Base-by-base conservation (phyloP, 2,113 vertebrate species). In the Menura novaehollandiae region DNA sequence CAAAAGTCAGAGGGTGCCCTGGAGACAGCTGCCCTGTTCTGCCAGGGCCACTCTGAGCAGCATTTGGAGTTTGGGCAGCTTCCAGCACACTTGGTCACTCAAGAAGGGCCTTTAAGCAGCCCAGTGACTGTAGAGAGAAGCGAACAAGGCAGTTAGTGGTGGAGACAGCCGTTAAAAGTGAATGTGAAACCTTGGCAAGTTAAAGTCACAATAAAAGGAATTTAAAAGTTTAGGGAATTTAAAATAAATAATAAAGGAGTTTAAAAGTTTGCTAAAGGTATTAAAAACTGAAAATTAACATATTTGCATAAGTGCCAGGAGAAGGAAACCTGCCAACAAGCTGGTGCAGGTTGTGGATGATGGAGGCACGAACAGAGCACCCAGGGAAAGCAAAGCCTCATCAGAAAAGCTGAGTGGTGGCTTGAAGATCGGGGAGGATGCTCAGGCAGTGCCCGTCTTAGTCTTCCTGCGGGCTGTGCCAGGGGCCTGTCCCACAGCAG, bases 241-340 rank as follows among this genome's bases (percentile, higher is more conserved):
- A n/a, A n/a, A n/a, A n/a, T n/a, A n/a, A n/a, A n/a, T n/a, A n/a
- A n/a, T n/a, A n/a, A n/a, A n/a, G n/a, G n/a, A n/a, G n/a, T n/a
- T n/a, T n/a, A n/a, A 93, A 44, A 91, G 37, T 27, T 80, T 39
- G 46, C 21, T 77, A 39, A 85, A 62, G 33, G 18, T 88, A 62
- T 85, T 87, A 80, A 66, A 93, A 90, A 27, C 39, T 85, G 74
- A 75, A 93, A 88, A 71, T 43, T 82, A 75, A 43, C 18, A 33
- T 1, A 6, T 75, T 33, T 88, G 47, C 47, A 8, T 71, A 85
- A 1, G 3, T 63, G 52, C 39, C 43, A 78, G 55, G 35, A 78
- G 56, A 66, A 88, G 47, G 30, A 93, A 95, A 51, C 10, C n/a
- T 59, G 47, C 24, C 68, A 74, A 41, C 1, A 5, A 58, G 68